A percentile compares a stretch with the other conserved stretches of the same genome.
phyloP scores from a whole-genome alignment of 2,888 invertebrate genomes.

The Autographa gamma region DNA sequence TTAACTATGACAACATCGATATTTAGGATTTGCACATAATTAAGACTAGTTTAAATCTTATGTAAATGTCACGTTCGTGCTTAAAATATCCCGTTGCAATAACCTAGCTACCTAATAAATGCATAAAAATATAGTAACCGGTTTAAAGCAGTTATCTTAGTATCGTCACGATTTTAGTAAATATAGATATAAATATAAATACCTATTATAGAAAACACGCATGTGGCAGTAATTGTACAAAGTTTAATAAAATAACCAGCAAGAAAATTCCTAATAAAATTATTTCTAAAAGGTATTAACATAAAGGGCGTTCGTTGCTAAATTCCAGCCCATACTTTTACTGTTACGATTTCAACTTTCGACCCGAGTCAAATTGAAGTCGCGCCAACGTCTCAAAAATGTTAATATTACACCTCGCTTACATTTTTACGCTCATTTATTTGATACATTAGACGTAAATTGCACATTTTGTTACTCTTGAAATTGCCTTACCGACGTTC shows the following conservation, averaged over 20 bases:
- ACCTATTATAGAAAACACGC: not conserved
- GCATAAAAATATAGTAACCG: too few species aligned
- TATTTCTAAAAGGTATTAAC: not conserved
- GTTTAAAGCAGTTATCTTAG: too few species aligned
- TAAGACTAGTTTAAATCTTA: too few species aligned
- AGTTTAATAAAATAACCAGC: not conserved
- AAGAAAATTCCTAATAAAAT: not conserved
- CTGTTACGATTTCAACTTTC: slow-evolving; percentile 17
- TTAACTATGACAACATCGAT: too few species aligned
- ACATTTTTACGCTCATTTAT: slow-evolving; percentile 70
- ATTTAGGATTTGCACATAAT: too few species aligned
- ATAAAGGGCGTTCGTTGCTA: slow-evolving; percentile 4
- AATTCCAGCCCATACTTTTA: slow-evolving; percentile 6
- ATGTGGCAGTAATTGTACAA: not conserved
- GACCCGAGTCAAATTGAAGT: slow-evolving; percentile 12
- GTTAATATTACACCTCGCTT: slow-evolving; percentile 69
- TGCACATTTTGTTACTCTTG: slow-evolving; percentile 65
- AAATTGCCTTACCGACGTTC: slow-evolving; percentile 54
- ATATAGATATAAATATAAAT: not conserved
- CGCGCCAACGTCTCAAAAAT: slow-evolving; percentile 59
- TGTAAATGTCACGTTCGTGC: too few species aligned
- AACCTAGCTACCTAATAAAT: too few species aligned
- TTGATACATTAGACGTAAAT: slow-evolving; percentile 79
- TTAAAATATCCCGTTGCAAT: too few species aligned
- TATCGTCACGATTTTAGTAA: too few species aligned